phyloP scores from a whole-genome alignment of 2,888 invertebrate species.

The Yponomeuta evonymella region DNA sequence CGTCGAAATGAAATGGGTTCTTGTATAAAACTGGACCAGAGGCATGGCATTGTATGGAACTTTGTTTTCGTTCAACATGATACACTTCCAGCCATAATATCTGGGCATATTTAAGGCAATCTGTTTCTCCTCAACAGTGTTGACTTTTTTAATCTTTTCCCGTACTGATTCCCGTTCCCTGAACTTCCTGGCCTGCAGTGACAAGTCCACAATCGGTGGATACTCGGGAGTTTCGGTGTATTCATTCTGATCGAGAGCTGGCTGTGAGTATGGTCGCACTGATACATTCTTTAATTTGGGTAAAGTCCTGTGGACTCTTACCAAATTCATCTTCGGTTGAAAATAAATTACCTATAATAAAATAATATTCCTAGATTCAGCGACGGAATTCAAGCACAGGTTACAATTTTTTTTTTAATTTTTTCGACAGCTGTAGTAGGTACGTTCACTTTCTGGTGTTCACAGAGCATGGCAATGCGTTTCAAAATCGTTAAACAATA shows the following conservation, averaged over 20 bases:
- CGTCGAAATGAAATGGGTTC: constrained; percentile 81
- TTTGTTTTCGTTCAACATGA: constrained; percentile 76
- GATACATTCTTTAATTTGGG: constrained; percentile 45
- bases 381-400: not conserved
- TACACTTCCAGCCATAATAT: constrained; percentile 85
- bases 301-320: constrained; percentile 46
- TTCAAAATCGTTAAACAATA: not conserved
- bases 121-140: constrained; percentile 89
- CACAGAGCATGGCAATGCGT: no score
- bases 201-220: constrained; percentile 80
- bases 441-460: no score
- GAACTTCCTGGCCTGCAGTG: constrained; percentile 61
- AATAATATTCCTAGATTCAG: not conserved
- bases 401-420: constrained; percentile 1
- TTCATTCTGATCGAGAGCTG: constrained; percentile 39
- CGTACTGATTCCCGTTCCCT: constrained; percentile 66
- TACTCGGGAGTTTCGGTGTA: constrained; percentile 62
- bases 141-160: constrained; percentile 77
- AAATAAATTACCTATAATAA: not conserved
- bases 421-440: no score
- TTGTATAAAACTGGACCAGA: constrained; percentile 84
- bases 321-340: constrained; percentile 46
- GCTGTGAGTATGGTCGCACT: constrained; percentile 42
- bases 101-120: constrained; percentile 88
- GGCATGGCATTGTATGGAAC: constrained; percentile 82